These are phyloP conservation scores for Aix galericulata DNA, from an alignment of 2,113 vertebrate genomes.

Conservation along the genomic window DNA sequence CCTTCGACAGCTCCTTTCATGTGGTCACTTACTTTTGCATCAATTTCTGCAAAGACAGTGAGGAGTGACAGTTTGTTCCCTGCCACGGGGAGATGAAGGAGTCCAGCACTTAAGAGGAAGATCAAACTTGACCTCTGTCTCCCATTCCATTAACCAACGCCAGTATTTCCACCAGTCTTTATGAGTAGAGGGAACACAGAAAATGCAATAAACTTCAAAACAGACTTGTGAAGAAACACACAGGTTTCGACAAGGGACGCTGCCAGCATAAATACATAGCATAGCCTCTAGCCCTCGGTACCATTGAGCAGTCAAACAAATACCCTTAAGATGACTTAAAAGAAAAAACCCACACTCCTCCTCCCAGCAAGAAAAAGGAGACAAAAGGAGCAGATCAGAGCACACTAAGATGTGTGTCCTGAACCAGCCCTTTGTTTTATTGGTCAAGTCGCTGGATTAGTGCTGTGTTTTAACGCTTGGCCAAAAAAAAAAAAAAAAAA, in stretches of 20 bases:
- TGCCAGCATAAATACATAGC: background rate
- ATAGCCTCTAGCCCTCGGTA: background rate
- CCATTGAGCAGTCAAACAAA: background rate
- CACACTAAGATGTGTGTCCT: fast-evolving
- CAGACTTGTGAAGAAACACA: background rate
- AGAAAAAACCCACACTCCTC: background rate
- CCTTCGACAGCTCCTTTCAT: background rate
- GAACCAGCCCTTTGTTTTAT: background rate
- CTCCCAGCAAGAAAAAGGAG: background rate
- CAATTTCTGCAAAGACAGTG: background rate
- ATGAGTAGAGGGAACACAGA: background rate
- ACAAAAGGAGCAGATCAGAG: background rate
- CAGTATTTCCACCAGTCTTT: background rate
- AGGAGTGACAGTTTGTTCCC: background rate
- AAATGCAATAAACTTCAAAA: conserved; percentile 17
- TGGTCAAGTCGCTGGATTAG: background rate
- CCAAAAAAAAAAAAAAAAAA: background rate
- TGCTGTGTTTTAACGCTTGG: background rate
- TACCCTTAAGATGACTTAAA: background rate
- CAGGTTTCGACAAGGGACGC: background rate
- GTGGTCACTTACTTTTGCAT: background rate
- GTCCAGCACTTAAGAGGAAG: background rate
- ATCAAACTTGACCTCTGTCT: conserved; percentile 31
- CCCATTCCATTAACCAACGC: background rate
- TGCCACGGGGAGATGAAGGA: background rate